phyloP scores from a whole-genome alignment of 2,113 vertebrate genomes.

The Rhinolophus ferrumequinum region DNA sequence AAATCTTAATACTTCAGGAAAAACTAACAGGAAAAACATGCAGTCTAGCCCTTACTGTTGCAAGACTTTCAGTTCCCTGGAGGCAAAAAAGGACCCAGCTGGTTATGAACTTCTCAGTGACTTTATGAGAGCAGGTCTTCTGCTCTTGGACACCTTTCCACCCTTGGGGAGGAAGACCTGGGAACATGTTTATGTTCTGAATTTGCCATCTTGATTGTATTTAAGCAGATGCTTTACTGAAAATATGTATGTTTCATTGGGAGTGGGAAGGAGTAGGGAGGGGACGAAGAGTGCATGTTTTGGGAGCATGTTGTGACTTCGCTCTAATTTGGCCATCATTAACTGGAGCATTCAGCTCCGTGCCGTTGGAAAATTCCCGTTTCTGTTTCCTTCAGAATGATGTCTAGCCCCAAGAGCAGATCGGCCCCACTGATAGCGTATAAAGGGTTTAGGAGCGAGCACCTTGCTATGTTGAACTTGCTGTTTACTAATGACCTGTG shows the following conservation, averaged over 20 bases:
- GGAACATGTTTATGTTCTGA: not conserved
- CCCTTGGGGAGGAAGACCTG: not conserved
- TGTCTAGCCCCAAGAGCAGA: conserved; percentile 46
- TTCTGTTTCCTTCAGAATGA: not conserved
- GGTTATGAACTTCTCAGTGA: not conserved
- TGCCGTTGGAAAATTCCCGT: not conserved
- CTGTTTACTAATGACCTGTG: conserved; percentile 88
- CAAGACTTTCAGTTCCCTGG: not conserved
- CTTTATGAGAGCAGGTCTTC: not conserved
- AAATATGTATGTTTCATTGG: not conserved
- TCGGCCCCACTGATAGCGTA: conserved; percentile 50
- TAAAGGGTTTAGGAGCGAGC: conserved; percentile 78
- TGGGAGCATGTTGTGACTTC: conserved; percentile 38
- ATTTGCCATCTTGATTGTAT: not conserved
- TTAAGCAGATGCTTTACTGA: conserved; percentile 31
- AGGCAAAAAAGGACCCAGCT: not conserved
- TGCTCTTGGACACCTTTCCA: not conserved
- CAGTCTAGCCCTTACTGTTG: not conserved
- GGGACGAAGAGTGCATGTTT: conserved; percentile 40
- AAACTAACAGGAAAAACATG: not conserved
- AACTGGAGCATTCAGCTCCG: not conserved
- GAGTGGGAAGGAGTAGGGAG: not conserved
- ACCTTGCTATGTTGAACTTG: conserved; percentile 80
- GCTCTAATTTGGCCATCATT: not conserved
- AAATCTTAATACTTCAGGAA: not conserved